These are phyloP conservation scores for Maniola jurtina DNA, from an alignment of 1,140 invertebrate genomes.

Conservation along the genomic window DNA sequence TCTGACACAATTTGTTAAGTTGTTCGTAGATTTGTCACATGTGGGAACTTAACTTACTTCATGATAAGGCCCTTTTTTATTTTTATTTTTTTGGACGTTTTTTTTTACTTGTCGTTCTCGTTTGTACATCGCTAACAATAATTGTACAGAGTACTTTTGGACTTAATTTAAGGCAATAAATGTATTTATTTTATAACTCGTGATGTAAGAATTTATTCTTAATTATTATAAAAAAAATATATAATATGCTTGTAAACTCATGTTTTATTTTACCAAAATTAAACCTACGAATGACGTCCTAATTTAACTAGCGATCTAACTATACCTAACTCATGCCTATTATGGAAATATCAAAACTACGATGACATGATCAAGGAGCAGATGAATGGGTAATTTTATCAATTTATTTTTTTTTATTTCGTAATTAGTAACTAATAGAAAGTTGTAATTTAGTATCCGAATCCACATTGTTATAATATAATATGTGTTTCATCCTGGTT, in stretches of 20 bases:
- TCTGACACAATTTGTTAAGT: conserved; percentile 78
- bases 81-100: conserved; percentile 64
- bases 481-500: too few species aligned
- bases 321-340: neutral
- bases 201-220: conserved; percentile 79
- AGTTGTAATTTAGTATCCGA: too few species aligned
- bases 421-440: too few species aligned
- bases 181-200: conserved; percentile 79
- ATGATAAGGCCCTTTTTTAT: conserved; percentile 67
- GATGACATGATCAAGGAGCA: too few species aligned
- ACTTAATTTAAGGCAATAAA: conserved; percentile 79
- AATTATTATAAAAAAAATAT: conserved; percentile 79
- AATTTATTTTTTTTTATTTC: too few species aligned
- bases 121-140: conserved; percentile 79
- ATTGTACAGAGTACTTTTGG: conserved; percentile 78
- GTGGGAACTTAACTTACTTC: conserved; percentile 67
- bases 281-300: too few species aligned
- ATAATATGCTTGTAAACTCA: conserved; percentile 75
- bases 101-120: conserved; percentile 75
- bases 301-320: too few species aligned
- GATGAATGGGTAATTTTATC: too few species aligned
- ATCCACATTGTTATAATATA: too few species aligned
- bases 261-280: conserved; percentile 64
- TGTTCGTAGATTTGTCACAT: conserved; percentile 71
- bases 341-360: neutral